Percentiles rank a stretch among this genome's conserved stretches.
phyloP scores from a whole-genome alignment of 2,797 vertebrate genomes.

The Hozukius guyotensis region DNA sequence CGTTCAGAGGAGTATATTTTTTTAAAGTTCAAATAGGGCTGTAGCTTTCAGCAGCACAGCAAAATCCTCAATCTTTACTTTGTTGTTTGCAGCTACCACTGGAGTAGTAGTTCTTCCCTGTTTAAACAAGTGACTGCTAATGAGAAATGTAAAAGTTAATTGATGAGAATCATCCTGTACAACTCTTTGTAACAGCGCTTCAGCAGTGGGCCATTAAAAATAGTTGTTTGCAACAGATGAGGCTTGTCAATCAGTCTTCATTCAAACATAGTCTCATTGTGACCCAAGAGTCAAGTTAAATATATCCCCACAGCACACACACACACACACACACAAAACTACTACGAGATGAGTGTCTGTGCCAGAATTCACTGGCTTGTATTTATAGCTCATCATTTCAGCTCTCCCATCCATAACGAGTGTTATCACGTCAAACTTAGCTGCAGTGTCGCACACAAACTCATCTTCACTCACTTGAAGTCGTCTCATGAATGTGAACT shows the following conservation, averaged over 20 bases:
- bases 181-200: slow-evolving; percentile 7
- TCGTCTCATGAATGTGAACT: slow-evolving; percentile 27
- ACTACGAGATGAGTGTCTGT: slow-evolving; percentile 26
- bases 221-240: slow-evolving; percentile 58
- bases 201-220: slow-evolving; percentile 62
- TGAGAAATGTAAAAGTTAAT: background rate
- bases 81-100: background rate
- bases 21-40: slow-evolving; percentile 9
- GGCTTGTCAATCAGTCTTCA: slow-evolving; percentile 48
- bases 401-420: slow-evolving; percentile 35
- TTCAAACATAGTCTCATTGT: slow-evolving; percentile 53
- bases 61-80: background rate
- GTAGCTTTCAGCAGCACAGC: background rate
- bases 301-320: slow-evolving; percentile 22
- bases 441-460: slow-evolving; percentile 9
- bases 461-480: background rate
- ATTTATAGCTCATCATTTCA: slow-evolving; percentile 68
- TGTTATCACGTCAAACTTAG: slow-evolving; percentile 53
- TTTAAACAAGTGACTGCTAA: background rate
- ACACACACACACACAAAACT: background rate
- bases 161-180: background rate
- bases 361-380: slow-evolving; percentile 53
- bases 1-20: background rate
- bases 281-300: slow-evolving; percentile 61
- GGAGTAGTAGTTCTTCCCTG: background rate